A percentile compares a stretch with the other conserved stretches of the same genome.
These are phyloP conservation scores for Pinna nobilis DNA, from an alignment of 1,140 invertebrate species.

Conservation along the genomic window DNA sequence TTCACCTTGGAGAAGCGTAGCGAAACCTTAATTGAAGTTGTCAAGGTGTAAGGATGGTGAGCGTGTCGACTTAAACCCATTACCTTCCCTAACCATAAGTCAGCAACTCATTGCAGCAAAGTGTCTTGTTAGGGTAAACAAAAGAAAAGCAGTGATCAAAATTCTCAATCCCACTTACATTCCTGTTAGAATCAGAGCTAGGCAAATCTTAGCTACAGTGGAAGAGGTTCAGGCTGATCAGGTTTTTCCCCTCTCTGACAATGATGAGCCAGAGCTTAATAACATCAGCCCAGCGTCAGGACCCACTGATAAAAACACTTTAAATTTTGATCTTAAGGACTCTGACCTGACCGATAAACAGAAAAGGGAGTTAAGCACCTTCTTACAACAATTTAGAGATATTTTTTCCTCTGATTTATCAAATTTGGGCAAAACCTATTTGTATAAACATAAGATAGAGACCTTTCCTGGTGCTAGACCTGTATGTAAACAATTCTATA, in stretches of 20 bases:
- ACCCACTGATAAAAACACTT: neutral
- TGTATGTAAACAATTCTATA: constrained; percentile 25
- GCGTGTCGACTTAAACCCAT: constrained; percentile 23
- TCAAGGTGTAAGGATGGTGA: constrained; percentile 4
- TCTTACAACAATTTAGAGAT: constrained; percentile 3
- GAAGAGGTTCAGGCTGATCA: neutral
- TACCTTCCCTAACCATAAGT: neutral
- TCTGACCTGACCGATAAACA: constrained; percentile 19
- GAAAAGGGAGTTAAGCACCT: neutral
- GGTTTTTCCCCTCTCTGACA: neutral
- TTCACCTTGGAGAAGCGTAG: neutral
- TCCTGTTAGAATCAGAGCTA: neutral
- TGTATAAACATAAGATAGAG: constrained; percentile 22
- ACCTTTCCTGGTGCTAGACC: constrained; percentile 7
- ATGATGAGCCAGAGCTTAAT: neutral
- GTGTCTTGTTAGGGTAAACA: constrained; percentile 25
- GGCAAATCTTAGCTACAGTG: neutral
- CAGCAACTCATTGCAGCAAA: constrained; percentile 22
- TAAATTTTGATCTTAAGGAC: constrained; percentile 31
- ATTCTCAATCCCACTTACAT: constrained; percentile 31
- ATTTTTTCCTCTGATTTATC: constrained; percentile 19
- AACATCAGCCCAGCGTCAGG: constrained; percentile 7
- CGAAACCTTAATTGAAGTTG: constrained; percentile 3
- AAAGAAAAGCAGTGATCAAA: constrained; percentile 5
- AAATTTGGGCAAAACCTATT: constrained; percentile 1